These are phyloP conservation scores for Agrochola litura DNA, from an alignment of 2,888 invertebrate species.

Conservation along the genomic window DNA sequence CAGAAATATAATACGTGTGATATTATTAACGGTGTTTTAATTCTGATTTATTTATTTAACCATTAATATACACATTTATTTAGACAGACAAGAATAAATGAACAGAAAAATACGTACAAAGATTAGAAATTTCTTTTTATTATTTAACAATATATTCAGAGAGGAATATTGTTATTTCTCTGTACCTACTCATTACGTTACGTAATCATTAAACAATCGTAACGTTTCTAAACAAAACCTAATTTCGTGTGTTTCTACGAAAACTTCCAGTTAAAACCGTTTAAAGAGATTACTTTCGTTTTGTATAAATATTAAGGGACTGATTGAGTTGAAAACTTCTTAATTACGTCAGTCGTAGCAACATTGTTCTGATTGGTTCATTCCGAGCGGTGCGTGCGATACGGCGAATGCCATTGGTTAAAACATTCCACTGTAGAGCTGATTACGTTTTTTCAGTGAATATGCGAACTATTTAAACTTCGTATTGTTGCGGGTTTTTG, in stretches of 20 bases:
- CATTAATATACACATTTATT: too few species aligned
- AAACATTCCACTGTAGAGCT: slow-evolving; percentile 36
- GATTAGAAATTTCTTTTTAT: too few species aligned
- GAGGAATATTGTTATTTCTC: neutral
- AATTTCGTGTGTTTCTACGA: slow-evolving; percentile 60
- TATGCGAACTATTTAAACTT: slow-evolving; percentile 34
- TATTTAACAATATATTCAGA: neutral
- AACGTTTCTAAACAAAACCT: slow-evolving; percentile 31
- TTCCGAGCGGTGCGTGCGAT: slow-evolving; percentile 54
- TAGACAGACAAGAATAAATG: too few species aligned
- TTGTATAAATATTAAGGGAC: slow-evolving; percentile 80
- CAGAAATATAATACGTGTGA: neutral
- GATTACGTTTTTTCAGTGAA: slow-evolving; percentile 34
- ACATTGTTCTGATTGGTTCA: slow-evolving; percentile 65
- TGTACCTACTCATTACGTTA: neutral
- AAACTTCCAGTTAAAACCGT: slow-evolving; percentile 73
- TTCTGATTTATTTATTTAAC: neutral
- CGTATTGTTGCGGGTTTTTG: slow-evolving; percentile 18
- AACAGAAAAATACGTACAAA: too few species aligned
- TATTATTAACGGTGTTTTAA: neutral
- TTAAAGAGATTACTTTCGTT: slow-evolving; percentile 82
- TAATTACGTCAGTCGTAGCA: slow-evolving; percentile 71
- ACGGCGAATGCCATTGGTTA: slow-evolving; percentile 46
- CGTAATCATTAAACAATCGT: slow-evolving; percentile 11
- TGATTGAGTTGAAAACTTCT: slow-evolving; percentile 84